These are phyloP conservation scores for Apostichopus japonicus DNA, from an alignment of 35 echinoderm and acorn worm species.

Conservation along the genomic window DNA sequence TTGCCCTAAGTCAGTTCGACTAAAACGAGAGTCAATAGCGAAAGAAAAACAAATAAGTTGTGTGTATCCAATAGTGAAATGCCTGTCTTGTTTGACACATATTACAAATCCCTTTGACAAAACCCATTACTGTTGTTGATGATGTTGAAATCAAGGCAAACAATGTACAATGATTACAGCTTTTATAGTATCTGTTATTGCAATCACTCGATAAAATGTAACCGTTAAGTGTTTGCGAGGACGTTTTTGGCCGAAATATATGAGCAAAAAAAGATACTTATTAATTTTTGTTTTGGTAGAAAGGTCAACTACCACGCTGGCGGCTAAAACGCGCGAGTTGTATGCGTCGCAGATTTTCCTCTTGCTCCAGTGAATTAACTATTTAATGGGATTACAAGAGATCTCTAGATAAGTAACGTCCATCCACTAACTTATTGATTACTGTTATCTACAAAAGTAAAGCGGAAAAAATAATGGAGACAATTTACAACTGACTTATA, in stretches of 20 bases:
- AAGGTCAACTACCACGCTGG: too few species aligned
- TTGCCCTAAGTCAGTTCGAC: too few species aligned
- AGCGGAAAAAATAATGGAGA: not conserved
- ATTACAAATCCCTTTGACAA: too few species aligned
- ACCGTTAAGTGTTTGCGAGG: not conserved
- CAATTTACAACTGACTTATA: too few species aligned
- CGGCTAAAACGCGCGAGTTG: not conserved
- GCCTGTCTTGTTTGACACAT: too few species aligned
- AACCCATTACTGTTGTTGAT: too few species aligned
- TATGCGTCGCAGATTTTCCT: not conserved
- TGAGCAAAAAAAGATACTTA: too few species aligned
- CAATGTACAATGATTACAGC: not conserved
- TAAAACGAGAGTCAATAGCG: too few species aligned
- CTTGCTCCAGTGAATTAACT: not conserved
- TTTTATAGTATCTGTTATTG: not conserved
- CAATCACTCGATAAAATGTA: not conserved
- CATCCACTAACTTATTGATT: not conserved
- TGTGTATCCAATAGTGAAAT: too few species aligned
- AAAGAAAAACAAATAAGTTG: too few species aligned
- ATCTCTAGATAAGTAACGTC: not conserved
- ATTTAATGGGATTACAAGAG: not conserved
- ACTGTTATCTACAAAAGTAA: not conserved
- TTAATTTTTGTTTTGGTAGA: too few species aligned
- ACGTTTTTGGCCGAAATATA: not conserved
- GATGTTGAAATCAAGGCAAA: not conserved